A percentile compares a stretch with the other conserved stretches of the same genome.
Evolutionary conservation across 2,888 invertebrate genomes (phyloP).

Genomic region (Leptopilina syphax): DNA sequence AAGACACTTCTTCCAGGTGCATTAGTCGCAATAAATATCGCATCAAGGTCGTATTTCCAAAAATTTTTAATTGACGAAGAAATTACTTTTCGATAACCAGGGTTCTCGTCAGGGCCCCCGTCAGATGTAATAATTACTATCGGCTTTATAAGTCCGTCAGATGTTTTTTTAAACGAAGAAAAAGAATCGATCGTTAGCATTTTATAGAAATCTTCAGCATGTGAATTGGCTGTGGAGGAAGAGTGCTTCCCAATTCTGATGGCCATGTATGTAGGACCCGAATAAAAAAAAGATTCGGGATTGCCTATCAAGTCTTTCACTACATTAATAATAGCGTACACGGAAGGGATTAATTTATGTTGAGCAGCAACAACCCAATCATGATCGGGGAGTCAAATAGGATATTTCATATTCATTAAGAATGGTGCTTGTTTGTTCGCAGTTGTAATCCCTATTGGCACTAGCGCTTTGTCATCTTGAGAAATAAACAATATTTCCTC

Average conservation of each 20-base stretch:
- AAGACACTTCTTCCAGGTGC: slow-evolving; percentile 39
- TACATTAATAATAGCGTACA: slow-evolving; percentile 50
- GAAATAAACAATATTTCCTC: slow-evolving; percentile 22
- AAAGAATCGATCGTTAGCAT: slow-evolving; percentile 59
- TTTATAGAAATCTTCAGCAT: slow-evolving; percentile 50
- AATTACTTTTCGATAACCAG: slow-evolving; percentile 59
- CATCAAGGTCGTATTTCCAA: slow-evolving; percentile 58
- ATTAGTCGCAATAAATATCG: slow-evolving; percentile 58
- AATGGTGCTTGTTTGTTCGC: slow-evolving; percentile 71
- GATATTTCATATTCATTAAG: slow-evolving; percentile 66
- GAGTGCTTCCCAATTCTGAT: slow-evolving; percentile 64
- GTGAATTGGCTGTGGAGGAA: slow-evolving; percentile 59
- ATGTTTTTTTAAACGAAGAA: slow-evolving; percentile 45
- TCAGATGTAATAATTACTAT: slow-evolving; percentile 62
- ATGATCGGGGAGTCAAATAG: slow-evolving; percentile 64
- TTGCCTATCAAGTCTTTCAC: slow-evolving; percentile 59
- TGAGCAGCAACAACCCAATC: slow-evolving; percentile 65
- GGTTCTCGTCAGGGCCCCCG: slow-evolving; percentile 56
- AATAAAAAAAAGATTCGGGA: slow-evolving; percentile 67
- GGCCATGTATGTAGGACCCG: slow-evolving; percentile 74
- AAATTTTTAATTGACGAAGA: slow-evolving; percentile 57
- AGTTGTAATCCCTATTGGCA: slow-evolving; percentile 71
- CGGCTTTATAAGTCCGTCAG: slow-evolving; percentile 59
- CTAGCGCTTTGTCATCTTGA: slow-evolving; percentile 60
- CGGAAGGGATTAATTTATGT: slow-evolving; percentile 69